A percentile compares a stretch with the other conserved stretches of the same genome.
These are phyloP conservation scores for crab-eating macaque (Macaca fascicularis) DNA, from an alignment of 2,113 vertebrate genomes.

Conservation along the genomic window DNA sequence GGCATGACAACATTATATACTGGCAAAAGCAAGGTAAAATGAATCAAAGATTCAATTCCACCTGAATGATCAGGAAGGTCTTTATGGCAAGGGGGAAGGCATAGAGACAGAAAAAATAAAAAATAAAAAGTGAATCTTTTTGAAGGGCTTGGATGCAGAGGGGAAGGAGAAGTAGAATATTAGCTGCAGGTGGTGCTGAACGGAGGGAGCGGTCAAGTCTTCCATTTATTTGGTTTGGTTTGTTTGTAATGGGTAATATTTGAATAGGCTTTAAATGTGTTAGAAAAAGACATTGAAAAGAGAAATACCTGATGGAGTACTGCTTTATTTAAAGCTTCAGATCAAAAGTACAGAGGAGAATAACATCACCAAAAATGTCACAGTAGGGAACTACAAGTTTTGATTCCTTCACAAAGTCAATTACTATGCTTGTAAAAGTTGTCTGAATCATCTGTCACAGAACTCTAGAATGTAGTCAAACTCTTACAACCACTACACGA, in stretches of 20 bases:
- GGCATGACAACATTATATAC: not conserved
- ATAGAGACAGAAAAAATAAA: not conserved
- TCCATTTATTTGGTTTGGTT: not conserved
- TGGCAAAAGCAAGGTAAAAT: not conserved
- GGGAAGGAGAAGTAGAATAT: not conserved
- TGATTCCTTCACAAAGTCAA: not conserved
- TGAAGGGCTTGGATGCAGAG: not conserved
- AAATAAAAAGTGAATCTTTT: not conserved
- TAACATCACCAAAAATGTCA: not conserved
- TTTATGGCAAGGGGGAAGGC: not conserved
- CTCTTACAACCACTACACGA: not conserved
- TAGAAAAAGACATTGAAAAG: not conserved
- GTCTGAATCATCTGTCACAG: not conserved
- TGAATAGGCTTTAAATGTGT: not conserved
- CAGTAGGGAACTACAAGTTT: not conserved
- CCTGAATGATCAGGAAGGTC: not conserved
- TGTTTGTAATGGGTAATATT: not conserved
- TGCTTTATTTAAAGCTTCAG: not conserved
- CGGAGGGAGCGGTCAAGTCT: not conserved
- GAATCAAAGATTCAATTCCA: not conserved
- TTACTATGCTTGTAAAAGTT: not conserved
- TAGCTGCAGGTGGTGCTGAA: not conserved
- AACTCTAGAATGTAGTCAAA: not conserved
- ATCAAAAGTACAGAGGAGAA: not conserved
- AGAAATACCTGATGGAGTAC: not conserved